Percentiles rank a stretch among this genome's conserved stretches.
These are phyloP conservation scores for Eubucco bourcierii DNA, from an alignment of 2,113 vertebrate genomes.

Conservation along the genomic window DNA sequence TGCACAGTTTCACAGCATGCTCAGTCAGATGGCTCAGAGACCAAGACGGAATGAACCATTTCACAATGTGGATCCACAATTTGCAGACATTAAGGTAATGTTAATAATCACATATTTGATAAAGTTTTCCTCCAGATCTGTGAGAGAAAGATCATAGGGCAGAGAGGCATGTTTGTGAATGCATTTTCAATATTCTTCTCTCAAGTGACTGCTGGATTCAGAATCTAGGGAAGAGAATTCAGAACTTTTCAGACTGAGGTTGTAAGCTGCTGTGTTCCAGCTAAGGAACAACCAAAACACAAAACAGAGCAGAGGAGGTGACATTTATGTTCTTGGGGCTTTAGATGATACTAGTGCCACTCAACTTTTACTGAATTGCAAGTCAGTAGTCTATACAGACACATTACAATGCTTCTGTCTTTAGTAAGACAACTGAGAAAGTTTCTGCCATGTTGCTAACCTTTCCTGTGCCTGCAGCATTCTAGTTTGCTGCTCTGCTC, in stretches of 20 bases:
- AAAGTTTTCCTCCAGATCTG: background rate
- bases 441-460: background rate
- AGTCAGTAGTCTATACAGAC: background rate
- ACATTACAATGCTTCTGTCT: background rate
- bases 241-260: background rate
- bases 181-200: background rate
- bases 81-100: background rate
- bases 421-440: background rate
- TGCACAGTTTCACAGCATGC: background rate
- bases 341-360: background rate
- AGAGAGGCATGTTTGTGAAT: background rate
- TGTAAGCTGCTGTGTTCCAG: background rate
- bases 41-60: background rate
- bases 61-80: background rate
- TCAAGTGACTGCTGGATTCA: background rate
- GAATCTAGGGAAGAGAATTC: background rate
- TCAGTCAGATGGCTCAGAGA: background rate
- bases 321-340: background rate
- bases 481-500: background rate
- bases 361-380: background rate
- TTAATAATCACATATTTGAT: background rate
- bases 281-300: background rate
- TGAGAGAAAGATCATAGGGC: fast-evolving
- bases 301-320: background rate
- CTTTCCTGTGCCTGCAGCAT: background rate